Evolutionary conservation across 2,113 vertebrate species (phyloP), one percentile per base, ranked within the genome.

Genomic region (Tonatia bakeri): DNA sequence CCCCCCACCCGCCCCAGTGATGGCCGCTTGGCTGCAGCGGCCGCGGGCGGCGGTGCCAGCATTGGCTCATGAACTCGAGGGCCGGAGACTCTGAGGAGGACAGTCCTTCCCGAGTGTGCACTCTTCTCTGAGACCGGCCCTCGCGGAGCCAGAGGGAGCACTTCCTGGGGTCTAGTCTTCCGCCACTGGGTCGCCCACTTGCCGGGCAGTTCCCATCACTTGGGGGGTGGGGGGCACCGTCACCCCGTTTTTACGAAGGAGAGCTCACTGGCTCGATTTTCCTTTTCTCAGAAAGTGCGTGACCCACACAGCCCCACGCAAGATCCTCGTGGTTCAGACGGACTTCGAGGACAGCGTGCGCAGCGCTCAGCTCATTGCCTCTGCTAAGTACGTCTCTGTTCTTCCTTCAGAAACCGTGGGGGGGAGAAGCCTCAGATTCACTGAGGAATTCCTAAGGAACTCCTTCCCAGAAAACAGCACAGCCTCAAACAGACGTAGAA

Each of bases 241-340:
- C 20, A 6, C n/a, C 24, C 36, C 3, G 2, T 28, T 83, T 26
- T 17, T 19, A 13, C 52, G 79, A 56, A 17, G 15, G 59, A 76
- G 75, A 90, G 33, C 40, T 88, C 4, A 28, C 7, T 11, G n/a
- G 64, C 31, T 22, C 20, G 31, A 33, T 65, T 61, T 5, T 43
- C 40, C 75, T 73, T 8, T 69, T 94, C 77, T 84, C 97, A 99
- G 98, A 96, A 98, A 98, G 94, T 99, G 99, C 95, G 98, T 99
- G 61, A 84, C 86, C 50, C 75, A 31, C 12, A 38, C 94, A 5
- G 76, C 97, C 38, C 96, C 97, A 59, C 98, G 98, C 96, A 99
- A 99, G 97, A 97, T 99, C 92, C 99, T 99, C 13, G 98, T 99
- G 93, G 98, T 99, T 98, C 99, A 99, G 97, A 98, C 98, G 19